Conservation (phyloP, 1,140 invertebrate genomes). For the Euura lappo region DNA sequence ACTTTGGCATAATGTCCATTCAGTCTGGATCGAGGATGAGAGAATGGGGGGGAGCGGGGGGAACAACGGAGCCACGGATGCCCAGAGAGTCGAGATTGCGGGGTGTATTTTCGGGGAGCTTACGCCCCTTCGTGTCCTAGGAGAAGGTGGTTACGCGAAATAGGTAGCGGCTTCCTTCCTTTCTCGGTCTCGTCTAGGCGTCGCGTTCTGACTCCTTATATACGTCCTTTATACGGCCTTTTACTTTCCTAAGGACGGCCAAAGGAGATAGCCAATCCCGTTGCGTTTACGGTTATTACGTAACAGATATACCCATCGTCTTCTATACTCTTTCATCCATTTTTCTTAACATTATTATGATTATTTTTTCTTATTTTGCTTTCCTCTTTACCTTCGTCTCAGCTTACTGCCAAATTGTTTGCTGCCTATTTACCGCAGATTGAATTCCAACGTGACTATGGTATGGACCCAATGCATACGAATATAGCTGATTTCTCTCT, state of each 20-base stretch:
- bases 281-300: constrained; percentile 44
- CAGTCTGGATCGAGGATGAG: too few species aligned
- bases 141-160: too few species aligned
- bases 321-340: neutral
- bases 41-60: too few species aligned
- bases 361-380: too few species aligned
- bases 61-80: too few species aligned
- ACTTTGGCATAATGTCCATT: too few species aligned
- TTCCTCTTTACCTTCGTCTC: neutral
- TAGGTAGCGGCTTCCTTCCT: too few species aligned
- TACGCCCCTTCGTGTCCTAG: too few species aligned
- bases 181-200: too few species aligned
- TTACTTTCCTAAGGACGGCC: constrained; percentile 13
- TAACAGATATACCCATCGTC: constrained; percentile 7
- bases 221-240: neutral
- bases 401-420: constrained; percentile 40
- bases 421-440: constrained; percentile 40
- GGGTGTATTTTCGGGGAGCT: too few species aligned
- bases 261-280: constrained; percentile 37
- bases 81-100: too few species aligned
- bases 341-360: too few species aligned
- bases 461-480: neutral
- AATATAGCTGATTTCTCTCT: neutral
- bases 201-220: neutral
- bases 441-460: constrained; percentile 28